Evolutionary conservation across 1,140 invertebrate species (phyloP), one percentile per base, ranked within the genome.

Genomic region (Alviniconcha marisindica): DNA sequence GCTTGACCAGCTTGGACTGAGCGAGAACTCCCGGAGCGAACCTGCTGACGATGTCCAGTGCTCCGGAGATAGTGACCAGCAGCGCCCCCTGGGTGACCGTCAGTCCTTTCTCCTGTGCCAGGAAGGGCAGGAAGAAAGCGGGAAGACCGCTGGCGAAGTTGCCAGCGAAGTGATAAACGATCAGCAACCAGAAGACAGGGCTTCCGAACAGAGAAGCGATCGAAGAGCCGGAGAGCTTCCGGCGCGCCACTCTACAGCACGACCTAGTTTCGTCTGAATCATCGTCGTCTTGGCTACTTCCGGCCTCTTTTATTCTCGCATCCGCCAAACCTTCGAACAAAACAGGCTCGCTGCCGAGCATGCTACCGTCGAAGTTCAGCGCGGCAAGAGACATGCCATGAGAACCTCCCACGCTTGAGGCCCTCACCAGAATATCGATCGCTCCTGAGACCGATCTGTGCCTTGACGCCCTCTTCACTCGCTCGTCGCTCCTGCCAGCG

Each of bases 91-190:
- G 38, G 1, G 31, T n/a, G 18, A 31, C 33, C 3, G 0, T 73
- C 44, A 85, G 40, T 0, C 81, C 77, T 15, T 81, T 83, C 40
- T 83, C 81, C 44, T 48, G 38, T 18, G 81, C 81, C 77, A 85
- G 78, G 10, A 81, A 63, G 5, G 84, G 84, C 0, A 85, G n/a
- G 69, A 63, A 85, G 38, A 71, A 15, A 4, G 54, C n/a, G 0
- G 81, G 66, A 24, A 83, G 33, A 3, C 7, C 76, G 1, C 51
- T 40, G 1, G 36, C 81, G 14, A 77, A 15, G 0, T 2, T 56
- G 15, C 48, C 81, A 1, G 31, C 21, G 21, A n/a, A 36, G 42
- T 80, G 63, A 54, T 48, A 85, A 0, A 83, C 38, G 3, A 40
- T 48, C 12, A 77, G 14, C 31, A 83, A 0, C 84, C 84, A 85